A percentile compares a stretch with the other conserved stretches of the same genome.
phyloP scores from a whole-genome alignment of 2,888 invertebrate genomes.

The Drosophila niveifrons region DNA sequence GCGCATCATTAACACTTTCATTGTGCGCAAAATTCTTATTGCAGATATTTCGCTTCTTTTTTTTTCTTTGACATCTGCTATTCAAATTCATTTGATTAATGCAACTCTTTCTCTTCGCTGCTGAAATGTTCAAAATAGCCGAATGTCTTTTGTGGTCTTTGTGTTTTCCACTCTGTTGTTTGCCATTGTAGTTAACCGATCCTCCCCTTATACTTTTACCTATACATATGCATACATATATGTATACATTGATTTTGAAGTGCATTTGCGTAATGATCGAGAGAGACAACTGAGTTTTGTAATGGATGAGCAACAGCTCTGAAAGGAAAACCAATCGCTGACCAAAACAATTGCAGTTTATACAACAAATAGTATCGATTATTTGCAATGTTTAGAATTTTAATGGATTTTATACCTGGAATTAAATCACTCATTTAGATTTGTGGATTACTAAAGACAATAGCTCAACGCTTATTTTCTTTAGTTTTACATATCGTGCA shows the following conservation, averaged over 20 bases:
- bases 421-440: no score
- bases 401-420: no score
- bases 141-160: constrained; percentile 35
- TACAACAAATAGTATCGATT: no score
- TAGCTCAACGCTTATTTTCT: no score
- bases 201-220: no score
- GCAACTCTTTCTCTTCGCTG: constrained; percentile 46
- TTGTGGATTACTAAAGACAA: no score
- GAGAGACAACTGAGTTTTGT: constrained; percentile 8
- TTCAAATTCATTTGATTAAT: constrained; percentile 67
- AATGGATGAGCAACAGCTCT: constrained; percentile 7
- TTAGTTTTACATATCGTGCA: no score
- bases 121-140: constrained; percentile 66
- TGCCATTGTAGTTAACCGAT: constrained; percentile 40
- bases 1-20: constrained; percentile 79
- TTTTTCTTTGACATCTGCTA: constrained; percentile 53
- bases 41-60: constrained; percentile 24
- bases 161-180: constrained; percentile 24
- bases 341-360: neutral
- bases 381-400: no score
- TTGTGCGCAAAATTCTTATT: constrained; percentile 53
- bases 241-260: constrained; percentile 28
- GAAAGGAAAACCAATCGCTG: neutral
- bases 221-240: neutral
- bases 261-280: constrained; percentile 66